These are phyloP conservation scores for Sinohyriopsis cumingii DNA, from an alignment of 2,888 invertebrate genomes.

Conservation along the genomic window DNA sequence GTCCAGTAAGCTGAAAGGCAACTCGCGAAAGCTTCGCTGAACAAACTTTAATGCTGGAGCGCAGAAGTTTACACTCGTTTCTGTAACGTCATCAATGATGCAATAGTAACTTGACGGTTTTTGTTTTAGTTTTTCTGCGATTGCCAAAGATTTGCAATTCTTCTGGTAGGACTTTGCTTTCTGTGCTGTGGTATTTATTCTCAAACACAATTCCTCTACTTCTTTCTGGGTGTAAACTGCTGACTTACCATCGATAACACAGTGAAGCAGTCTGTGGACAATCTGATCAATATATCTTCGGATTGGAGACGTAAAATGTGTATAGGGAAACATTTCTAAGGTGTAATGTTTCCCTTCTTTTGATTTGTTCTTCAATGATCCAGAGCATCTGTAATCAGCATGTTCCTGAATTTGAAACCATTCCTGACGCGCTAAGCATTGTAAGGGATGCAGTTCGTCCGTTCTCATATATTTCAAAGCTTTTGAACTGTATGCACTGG, in stretches of 20 bases:
- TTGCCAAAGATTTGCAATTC: slow-evolving; percentile 19
- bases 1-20: slow-evolving; percentile 34
- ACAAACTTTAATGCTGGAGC: slow-evolving; percentile 24
- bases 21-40: slow-evolving; percentile 6
- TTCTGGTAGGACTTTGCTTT: slow-evolving; percentile 28
- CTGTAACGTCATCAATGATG: slow-evolving; percentile 23
- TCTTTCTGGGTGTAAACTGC: too few species aligned
- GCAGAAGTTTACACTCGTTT: slow-evolving; percentile 18
- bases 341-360: slow-evolving; percentile 27
- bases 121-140: slow-evolving; percentile 20
- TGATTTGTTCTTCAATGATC: slow-evolving; percentile 4
- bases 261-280: too few species aligned
- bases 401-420: slow-evolving; percentile 41
- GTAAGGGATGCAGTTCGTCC: too few species aligned
- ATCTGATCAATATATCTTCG: slow-evolving; percentile 29
- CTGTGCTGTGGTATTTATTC: slow-evolving; percentile 22
- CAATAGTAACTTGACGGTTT: slow-evolving; percentile 22
- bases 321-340: slow-evolving; percentile 19
- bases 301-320: slow-evolving; percentile 36
- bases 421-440: slow-evolving; percentile 28
- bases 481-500: background rate
- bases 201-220: slow-evolving; percentile 19
- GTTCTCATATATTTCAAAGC: slow-evolving; percentile 18
- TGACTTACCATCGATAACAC: too few species aligned
- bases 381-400: slow-evolving; percentile 36